Conservation (phyloP, 2,797 vertebrate genomes). For the Amblyraja radiata region DNA sequence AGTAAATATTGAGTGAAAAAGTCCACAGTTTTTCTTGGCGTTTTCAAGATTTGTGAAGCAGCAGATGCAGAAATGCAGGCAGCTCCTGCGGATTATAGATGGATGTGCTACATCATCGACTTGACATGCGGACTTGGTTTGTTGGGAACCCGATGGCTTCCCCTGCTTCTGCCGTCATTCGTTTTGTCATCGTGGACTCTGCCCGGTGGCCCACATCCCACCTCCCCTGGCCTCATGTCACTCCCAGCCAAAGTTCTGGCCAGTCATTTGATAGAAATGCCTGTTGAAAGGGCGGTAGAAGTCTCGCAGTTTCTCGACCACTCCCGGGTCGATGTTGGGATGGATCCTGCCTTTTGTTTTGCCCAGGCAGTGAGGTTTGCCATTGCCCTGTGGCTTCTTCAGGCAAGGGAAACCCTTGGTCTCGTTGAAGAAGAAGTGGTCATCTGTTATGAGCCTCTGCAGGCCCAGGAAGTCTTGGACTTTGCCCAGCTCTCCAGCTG, state of each 20-base stretch:
- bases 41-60: not conserved
- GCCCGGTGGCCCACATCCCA: not conserved
- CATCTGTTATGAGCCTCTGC: conserved; percentile 69
- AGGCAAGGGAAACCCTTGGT: conserved; percentile 74
- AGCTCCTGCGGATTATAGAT: not conserved
- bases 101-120: not conserved
- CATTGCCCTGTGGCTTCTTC: conserved; percentile 70
- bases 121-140: not conserved
- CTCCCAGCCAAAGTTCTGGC: conserved; percentile 70
- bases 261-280: conserved; percentile 67
- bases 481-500: conserved; percentile 64
- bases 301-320: conserved; percentile 61
- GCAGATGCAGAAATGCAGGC: not conserved
- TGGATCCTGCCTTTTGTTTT: conserved; percentile 69
- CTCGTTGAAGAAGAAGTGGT: conserved; percentile 76
- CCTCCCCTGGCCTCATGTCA: conserved; percentile 42
- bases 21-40: not conserved
- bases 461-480: conserved; percentile 73
- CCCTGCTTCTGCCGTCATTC: not conserved
- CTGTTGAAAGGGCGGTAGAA: conserved; percentile 69
- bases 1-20: conserved; percentile 1
- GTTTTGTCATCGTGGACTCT: not conserved
- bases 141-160: not conserved
- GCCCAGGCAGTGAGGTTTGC: conserved; percentile 69
- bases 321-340: conserved; percentile 55